Conservation (phyloP, 2,113 vertebrate species). For the Tiliqua scincoides region DNA sequence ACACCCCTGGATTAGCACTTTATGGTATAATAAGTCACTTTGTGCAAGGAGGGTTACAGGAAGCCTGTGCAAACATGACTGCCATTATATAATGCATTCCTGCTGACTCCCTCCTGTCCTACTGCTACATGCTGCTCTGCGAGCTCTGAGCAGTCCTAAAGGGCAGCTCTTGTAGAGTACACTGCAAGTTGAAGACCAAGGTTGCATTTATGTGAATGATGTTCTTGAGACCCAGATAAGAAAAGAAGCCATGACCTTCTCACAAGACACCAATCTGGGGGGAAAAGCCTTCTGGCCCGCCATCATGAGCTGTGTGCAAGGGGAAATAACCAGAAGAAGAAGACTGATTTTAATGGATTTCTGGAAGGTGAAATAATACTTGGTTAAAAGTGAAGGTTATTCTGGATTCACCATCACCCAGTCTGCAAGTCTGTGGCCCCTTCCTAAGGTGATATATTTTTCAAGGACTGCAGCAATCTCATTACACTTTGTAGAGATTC, state of each 20-base stretch:
- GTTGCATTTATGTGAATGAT: background rate
- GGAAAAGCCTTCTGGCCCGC: background rate
- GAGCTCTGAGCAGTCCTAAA: background rate
- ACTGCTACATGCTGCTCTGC: background rate
- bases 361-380: too few relatives aligned
- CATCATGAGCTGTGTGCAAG: background rate
- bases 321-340: too few relatives aligned
- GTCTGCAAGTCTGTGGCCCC: background rate
- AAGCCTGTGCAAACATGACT: background rate
- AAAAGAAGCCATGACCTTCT: background rate
- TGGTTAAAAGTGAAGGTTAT: too few relatives aligned
- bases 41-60: background rate
- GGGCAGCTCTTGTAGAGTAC: background rate
- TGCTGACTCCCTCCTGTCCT: background rate
- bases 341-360: too few relatives aligned
- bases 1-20: too few relatives aligned
- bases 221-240: background rate
- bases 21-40: background rate
- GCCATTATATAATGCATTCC: background rate
- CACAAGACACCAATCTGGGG: background rate
- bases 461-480: background rate
- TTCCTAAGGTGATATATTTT: background rate
- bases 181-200: background rate
- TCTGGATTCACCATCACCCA: background rate
- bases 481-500: background rate